Percentiles rank a stretch among this genome's conserved stretches.
These are phyloP conservation scores for Caenorhabditis uteleia DNA, from an alignment of 2,888 invertebrate species.

Conservation along the genomic window DNA sequence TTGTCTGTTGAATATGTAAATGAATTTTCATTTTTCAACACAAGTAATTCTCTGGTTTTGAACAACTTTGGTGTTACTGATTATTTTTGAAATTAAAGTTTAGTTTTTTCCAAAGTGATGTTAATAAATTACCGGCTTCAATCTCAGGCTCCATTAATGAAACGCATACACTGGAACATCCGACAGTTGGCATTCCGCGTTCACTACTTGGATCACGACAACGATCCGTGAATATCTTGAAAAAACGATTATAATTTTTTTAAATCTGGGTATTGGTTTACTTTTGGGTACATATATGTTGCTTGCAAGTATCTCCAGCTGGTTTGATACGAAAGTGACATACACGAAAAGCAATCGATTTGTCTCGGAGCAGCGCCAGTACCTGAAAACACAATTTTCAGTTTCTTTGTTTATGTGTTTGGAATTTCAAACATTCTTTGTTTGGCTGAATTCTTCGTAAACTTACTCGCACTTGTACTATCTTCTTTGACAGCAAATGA, in stretches of 20 bases:
- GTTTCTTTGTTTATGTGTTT: background rate
- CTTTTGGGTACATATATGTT: constrained; percentile 63
- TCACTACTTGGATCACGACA: constrained; percentile 62
- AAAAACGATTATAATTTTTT: constrained; percentile 1
- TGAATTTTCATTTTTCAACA: background rate
- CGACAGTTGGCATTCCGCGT: constrained; percentile 61
- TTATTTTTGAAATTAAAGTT: background rate
- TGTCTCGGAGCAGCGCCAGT: constrained; percentile 54
- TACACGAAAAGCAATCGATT: constrained; percentile 66
- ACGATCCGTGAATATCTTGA: constrained; percentile 64
- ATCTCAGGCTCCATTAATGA: constrained; percentile 66
- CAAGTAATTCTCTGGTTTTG: too few relatives aligned
- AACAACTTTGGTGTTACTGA: too few relatives aligned
- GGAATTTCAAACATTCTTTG: too few relatives aligned
- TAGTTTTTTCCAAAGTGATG: background rate
- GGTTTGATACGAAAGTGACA: constrained; percentile 65
- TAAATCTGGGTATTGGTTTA: constrained; percentile 10
- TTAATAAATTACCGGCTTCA: constrained; percentile 58
- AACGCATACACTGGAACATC: constrained; percentile 57
- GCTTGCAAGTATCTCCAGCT: constrained; percentile 62
- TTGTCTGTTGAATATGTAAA: background rate
- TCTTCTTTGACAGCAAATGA: too few relatives aligned
- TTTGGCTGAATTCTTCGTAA: too few relatives aligned
- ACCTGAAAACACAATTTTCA: constrained; percentile 20
- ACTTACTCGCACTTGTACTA: too few relatives aligned